Conservation (phyloP, 2,797 vertebrate genomes). For the Gouania willdenowi region DNA sequence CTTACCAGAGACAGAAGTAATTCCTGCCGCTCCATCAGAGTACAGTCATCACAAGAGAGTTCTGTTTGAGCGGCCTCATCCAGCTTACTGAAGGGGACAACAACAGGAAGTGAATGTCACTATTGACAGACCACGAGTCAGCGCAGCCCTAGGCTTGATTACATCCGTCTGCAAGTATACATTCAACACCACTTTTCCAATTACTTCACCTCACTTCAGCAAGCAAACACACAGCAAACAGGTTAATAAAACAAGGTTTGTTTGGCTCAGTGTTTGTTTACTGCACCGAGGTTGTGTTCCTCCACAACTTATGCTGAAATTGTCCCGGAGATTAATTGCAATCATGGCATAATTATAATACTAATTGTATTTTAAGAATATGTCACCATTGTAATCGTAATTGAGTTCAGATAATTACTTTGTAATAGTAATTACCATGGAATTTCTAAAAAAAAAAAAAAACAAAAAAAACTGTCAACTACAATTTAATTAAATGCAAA, state of each 20-base stretch:
- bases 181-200: slow-evolving; percentile 37
- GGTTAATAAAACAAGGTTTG: slow-evolving; percentile 37
- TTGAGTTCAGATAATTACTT: no score
- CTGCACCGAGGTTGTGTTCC: slow-evolving; percentile 45
- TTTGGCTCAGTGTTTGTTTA: slow-evolving; percentile 53
- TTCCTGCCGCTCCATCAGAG: slow-evolving; percentile 43
- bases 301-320: no score
- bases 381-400: no score
- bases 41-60: slow-evolving; percentile 54
- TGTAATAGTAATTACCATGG: no score
- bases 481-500: no score
- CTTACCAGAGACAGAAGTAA: slow-evolving; percentile 56
- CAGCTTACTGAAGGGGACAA: slow-evolving; percentile 56
- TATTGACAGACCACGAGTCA: slow-evolving; percentile 67
- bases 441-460: no score
- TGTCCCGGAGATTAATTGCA: no score
- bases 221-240: slow-evolving; percentile 32
- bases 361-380: no score
- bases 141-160: slow-evolving; percentile 44
- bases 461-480: no score
- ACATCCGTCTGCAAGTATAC: slow-evolving; percentile 37
- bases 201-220: slow-evolving; percentile 43
- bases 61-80: slow-evolving; percentile 56
- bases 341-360: no score
- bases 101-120: slow-evolving; percentile 71